Evolutionary conservation across 2,113 vertebrate genomes (phyloP).

Genomic region (Orthonyx spaldingii): DNA sequence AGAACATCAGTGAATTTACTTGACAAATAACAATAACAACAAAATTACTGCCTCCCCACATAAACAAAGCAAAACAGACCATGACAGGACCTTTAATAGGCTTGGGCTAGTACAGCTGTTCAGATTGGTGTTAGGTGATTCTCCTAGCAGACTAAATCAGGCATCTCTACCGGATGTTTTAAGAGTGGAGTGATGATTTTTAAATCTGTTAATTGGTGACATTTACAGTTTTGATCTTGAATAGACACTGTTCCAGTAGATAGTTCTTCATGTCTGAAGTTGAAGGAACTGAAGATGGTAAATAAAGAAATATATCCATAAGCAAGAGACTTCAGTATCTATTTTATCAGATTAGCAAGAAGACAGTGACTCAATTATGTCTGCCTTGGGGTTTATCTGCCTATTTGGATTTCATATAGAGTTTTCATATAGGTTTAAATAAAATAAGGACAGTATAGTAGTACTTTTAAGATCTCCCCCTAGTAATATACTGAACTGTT

Average conservation of each 20-base stretch:
- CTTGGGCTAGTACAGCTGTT: not conserved
- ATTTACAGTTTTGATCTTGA: not conserved
- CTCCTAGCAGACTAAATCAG: not conserved
- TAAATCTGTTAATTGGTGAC: not conserved
- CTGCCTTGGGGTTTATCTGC: not conserved
- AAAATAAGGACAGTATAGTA: not conserved
- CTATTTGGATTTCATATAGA: not conserved
- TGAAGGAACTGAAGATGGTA: not conserved
- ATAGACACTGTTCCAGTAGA: not conserved
- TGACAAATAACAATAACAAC: not conserved
- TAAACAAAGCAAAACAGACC: not conserved
- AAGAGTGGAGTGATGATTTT: not conserved
- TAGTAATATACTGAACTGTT: not conserved
- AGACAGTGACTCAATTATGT: not conserved
- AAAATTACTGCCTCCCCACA: rapidly evolving
- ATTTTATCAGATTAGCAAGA: not conserved
- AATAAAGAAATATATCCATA: not conserved
- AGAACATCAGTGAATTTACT: not conserved
- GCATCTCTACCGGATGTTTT: not conserved
- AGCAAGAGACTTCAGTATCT: not conserved
- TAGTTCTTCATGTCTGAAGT: not conserved
- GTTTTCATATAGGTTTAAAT: not conserved
- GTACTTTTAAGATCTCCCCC: not conserved
- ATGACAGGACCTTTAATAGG: not conserved
- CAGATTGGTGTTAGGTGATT: not conserved